Evolutionary conservation across 2,888 invertebrate species (phyloP).

Genomic region (Caenorhabditis doughertyi): DNA sequence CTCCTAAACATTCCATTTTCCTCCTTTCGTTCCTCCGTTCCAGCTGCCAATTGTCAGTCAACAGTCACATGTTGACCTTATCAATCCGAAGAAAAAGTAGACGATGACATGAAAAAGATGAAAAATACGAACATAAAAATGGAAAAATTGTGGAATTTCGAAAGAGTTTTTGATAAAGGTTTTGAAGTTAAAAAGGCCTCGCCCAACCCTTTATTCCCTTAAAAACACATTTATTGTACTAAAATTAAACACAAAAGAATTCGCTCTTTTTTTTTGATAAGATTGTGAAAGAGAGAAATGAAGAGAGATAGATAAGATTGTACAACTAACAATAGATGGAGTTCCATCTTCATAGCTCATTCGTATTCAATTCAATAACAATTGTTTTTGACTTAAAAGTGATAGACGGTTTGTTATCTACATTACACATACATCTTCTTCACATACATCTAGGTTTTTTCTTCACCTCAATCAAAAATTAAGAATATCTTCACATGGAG

Average conservation of each 20-base stretch:
- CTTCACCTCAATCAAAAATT: too few relatives aligned
- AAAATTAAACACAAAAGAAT: slow-evolving; percentile 30
- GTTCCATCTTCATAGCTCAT: not conserved
- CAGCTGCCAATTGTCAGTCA: slow-evolving; percentile 43
- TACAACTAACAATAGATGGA: slow-evolving; percentile 6
- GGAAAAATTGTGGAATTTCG: slow-evolving; percentile 15
- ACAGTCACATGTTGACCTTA: slow-evolving; percentile 53
- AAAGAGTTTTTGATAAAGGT: slow-evolving; percentile 26
- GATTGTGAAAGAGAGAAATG: slow-evolving; percentile 3
- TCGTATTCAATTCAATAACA: not conserved
- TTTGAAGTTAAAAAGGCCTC: slow-evolving; percentile 21
- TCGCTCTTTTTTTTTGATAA: slow-evolving; percentile 23
- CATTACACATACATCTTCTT: not conserved
- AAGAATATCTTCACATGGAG: not conserved
- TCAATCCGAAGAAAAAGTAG: slow-evolving; percentile 18
- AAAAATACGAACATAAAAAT: slow-evolving; percentile 57
- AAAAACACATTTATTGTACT: slow-evolving; percentile 18
- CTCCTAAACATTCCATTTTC: slow-evolving; percentile 9
- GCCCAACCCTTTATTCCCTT: not conserved
- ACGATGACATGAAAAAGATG: slow-evolving; percentile 6
- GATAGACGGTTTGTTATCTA: not conserved
- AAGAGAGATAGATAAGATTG: slow-evolving; percentile 17
- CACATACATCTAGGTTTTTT: too few relatives aligned
- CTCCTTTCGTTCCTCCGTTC: slow-evolving; percentile 30
- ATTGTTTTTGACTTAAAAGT: not conserved